Evolutionary conservation across 2,888 invertebrate genomes (phyloP).

Genomic region (Phyto melanocephala): DNA sequence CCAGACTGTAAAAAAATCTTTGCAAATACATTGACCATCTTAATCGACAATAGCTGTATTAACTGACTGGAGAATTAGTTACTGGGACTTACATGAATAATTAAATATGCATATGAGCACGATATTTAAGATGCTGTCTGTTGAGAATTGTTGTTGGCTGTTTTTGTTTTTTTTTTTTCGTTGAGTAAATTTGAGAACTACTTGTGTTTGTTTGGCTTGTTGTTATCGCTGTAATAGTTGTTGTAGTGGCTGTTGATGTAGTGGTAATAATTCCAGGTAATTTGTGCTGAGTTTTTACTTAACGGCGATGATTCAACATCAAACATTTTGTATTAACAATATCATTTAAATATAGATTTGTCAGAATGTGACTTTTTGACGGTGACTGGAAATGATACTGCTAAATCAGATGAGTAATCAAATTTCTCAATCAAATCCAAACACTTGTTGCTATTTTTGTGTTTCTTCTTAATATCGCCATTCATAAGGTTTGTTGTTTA

Average conservation of each 20-base stretch:
- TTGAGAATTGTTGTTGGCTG: not conserved
- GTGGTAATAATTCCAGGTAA: slow-evolving; percentile 58
- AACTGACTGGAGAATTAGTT: no score
- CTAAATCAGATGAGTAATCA: slow-evolving; percentile 60
- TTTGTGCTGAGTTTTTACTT: slow-evolving; percentile 43
- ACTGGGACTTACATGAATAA: slow-evolving; percentile 36
- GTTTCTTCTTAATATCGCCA: not conserved
- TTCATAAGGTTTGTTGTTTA: not conserved
- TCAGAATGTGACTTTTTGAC: not conserved
- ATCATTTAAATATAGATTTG: slow-evolving; percentile 48
- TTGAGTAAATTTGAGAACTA: not conserved
- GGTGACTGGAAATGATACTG: not conserved
- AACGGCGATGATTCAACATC: slow-evolving; percentile 58
- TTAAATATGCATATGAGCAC: not conserved
- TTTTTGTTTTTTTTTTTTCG: not conserved
- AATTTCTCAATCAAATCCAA: slow-evolving; percentile 37
- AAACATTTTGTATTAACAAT: slow-evolving; percentile 43
- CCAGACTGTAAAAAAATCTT: no score
- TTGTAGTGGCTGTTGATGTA: slow-evolving; percentile 12
- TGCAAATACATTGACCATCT: no score
- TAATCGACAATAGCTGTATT: no score
- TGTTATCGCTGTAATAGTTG: not conserved
- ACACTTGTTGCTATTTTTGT: slow-evolving; percentile 35
- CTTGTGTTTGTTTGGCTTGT: not conserved
- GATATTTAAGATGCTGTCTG: slow-evolving; percentile 28